Conservation (phyloP, 2,888 invertebrate species). For the Dascillus cervinus region DNA sequence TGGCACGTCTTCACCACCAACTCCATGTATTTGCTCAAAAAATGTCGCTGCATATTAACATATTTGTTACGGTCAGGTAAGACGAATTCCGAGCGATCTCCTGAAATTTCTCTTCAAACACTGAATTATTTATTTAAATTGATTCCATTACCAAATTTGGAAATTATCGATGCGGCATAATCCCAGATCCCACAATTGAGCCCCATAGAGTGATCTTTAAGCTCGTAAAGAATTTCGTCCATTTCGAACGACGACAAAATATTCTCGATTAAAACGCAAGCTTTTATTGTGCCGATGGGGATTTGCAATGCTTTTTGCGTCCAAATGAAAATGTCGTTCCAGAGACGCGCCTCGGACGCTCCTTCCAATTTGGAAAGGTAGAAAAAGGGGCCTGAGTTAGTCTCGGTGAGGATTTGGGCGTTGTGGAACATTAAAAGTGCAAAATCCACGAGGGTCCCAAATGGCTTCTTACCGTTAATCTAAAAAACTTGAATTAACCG, state of each 20-base stretch:
- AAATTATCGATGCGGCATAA: constrained; percentile 58
- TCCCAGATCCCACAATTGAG: constrained; percentile 72
- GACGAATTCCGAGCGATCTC: constrained; percentile 50
- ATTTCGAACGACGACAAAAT: constrained; percentile 60
- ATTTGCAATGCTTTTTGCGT: constrained; percentile 48
- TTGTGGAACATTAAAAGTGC: constrained; percentile 60
- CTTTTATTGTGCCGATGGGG: constrained; percentile 57
- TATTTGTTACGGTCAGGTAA: constrained; percentile 63
- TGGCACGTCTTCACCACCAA: constrained; percentile 54
- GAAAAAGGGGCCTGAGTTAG: constrained; percentile 58
- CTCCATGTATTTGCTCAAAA: constrained; percentile 55
- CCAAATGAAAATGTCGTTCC: constrained; percentile 65
- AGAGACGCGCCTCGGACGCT: constrained; percentile 55
- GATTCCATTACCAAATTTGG: constrained; percentile 49
- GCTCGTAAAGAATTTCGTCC: constrained; percentile 59
- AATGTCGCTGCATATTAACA: constrained; percentile 56
- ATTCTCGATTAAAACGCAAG: constrained; percentile 65
- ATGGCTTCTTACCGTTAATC: constrained; percentile 53
- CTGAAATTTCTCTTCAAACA: constrained; percentile 28
- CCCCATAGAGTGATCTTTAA: constrained; percentile 59
- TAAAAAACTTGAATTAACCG: constrained; percentile 24
- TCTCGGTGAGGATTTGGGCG: constrained; percentile 46
- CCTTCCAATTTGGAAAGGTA: constrained; percentile 66
- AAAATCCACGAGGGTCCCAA: constrained; percentile 64
- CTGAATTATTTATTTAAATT: background rate